These are phyloP conservation scores for Leucophenga varia DNA, from an alignment of 1,140 invertebrate genomes.

Conservation along the genomic window DNA sequence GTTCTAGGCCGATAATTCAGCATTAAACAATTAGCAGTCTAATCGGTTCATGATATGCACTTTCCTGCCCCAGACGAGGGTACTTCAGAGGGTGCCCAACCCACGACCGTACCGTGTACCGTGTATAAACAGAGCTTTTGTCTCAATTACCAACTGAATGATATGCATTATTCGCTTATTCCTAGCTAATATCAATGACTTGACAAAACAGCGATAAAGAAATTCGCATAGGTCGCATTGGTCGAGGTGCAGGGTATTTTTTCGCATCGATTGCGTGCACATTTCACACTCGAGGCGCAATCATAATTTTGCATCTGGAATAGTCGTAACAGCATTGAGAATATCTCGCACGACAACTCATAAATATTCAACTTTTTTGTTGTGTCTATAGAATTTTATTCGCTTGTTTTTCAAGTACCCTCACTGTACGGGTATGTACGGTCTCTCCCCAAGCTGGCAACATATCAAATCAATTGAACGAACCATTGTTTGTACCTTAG, in stretches of 20 bases:
- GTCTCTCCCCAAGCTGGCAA: too few relatives aligned
- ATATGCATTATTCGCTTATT: slow-evolving; percentile 14
- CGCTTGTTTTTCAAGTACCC: slow-evolving; percentile 24
- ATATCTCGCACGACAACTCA: slow-evolving; percentile 30
- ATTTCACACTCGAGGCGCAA: slow-evolving; percentile 3
- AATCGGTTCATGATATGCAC: slow-evolving; percentile 15
- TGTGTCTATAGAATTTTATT: slow-evolving; percentile 32
- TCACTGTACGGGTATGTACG: too few relatives aligned
- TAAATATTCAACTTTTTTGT: slow-evolving; percentile 42
- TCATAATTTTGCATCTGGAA: slow-evolving; percentile 17
- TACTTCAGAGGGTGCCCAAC: too few relatives aligned
- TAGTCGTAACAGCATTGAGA: slow-evolving; percentile 23
- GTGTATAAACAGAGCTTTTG: slow-evolving; percentile 2
- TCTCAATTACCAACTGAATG: slow-evolving; percentile 18
- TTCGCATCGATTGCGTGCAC: background rate
- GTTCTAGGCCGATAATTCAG: too few relatives aligned
- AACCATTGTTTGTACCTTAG: too few relatives aligned
- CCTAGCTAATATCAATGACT: slow-evolving; percentile 10
- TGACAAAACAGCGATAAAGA: too few relatives aligned
- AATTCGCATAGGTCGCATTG: too few relatives aligned
- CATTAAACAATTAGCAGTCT: background rate
- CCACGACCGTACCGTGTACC: too few relatives aligned
- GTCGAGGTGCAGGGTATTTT: too few relatives aligned
- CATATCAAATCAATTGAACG: too few relatives aligned
- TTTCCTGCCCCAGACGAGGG: slow-evolving; percentile 2